Percentiles rank a stretch among this genome's conserved stretches.
Conservation (phyloP, 2,113 vertebrate genomes). For the Gorsachius goisagi region DNA sequence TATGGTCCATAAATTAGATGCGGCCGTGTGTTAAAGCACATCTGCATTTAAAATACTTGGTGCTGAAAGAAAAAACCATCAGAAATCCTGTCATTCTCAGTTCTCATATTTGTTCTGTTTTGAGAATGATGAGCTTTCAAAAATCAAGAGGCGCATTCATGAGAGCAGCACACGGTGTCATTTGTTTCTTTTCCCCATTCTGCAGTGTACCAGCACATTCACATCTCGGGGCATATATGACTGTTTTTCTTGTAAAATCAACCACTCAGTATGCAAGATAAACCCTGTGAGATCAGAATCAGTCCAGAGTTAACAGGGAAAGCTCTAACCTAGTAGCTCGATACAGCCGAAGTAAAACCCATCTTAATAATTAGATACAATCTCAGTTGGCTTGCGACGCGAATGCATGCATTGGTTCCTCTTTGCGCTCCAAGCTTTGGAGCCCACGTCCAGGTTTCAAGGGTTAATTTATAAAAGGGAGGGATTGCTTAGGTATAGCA, state of each 20-base stretch:
- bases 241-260: background rate
- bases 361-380: background rate
- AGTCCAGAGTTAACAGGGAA: background rate
- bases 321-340: background rate
- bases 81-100: background rate
- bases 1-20: background rate
- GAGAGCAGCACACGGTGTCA: background rate
- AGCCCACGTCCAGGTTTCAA: background rate
- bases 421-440: background rate
- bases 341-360: background rate
- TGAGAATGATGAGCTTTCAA: background rate
- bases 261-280: background rate
- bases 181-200: slow-evolving; percentile 27
- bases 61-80: background rate
- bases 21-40: background rate
- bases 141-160: background rate
- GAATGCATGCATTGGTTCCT: background rate
- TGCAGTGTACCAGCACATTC: background rate
- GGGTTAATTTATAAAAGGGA: background rate
- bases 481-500: background rate
- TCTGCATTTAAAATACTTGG: slow-evolving; percentile 26
- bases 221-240: background rate
- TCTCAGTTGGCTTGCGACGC: background rate
- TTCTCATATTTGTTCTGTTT: slow-evolving; percentile 22
- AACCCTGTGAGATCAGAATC: background rate